phyloP scores from a whole-genome alignment of 2,797 vertebrate species.

The Ambastaia sidthimunki region DNA sequence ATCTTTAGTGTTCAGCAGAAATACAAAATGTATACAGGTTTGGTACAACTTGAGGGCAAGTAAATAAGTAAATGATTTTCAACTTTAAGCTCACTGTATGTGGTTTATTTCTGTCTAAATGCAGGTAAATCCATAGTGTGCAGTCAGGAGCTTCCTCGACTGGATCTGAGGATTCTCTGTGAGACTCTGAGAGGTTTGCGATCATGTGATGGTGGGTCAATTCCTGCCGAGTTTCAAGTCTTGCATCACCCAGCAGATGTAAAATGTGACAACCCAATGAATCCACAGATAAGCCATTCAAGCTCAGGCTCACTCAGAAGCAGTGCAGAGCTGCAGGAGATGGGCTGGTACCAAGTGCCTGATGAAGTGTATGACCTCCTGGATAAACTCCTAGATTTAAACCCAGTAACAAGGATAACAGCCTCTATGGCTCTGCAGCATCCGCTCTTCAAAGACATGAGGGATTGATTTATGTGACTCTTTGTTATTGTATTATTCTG shows the following conservation, averaged over 20 bases:
- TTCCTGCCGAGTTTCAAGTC: constrained; percentile 38
- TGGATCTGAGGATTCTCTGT: constrained; percentile 89
- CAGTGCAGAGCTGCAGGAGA: constrained; percentile 36
- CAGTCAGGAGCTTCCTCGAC: constrained; percentile 88
- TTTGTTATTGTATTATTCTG: not conserved
- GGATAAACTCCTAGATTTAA: constrained; percentile 91
- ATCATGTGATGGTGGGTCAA: constrained; percentile 52
- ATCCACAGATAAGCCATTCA: not conserved
- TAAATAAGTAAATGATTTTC: too few relatives aligned
- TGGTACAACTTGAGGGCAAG: too few relatives aligned
- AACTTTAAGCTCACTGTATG: not conserved
- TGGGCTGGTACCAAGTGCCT: constrained; percentile 87
- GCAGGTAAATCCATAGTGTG: constrained; percentile 91
- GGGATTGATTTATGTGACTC: not conserved
- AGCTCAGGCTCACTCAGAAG: not conserved
- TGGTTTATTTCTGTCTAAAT: constrained; percentile 3
- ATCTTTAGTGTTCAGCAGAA: too few relatives aligned
- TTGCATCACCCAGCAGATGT: constrained; percentile 39
- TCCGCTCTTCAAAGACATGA: constrained; percentile 83
- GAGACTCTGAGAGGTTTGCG: constrained; percentile 84
- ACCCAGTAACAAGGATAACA: constrained; percentile 90
- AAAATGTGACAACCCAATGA: not conserved
- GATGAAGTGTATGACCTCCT: constrained; percentile 90
- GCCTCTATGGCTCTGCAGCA: constrained; percentile 86
- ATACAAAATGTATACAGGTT: too few relatives aligned